Conservation (phyloP, 92 coral and sea anemone species). For the Epizoanthus fatuus region DNA sequence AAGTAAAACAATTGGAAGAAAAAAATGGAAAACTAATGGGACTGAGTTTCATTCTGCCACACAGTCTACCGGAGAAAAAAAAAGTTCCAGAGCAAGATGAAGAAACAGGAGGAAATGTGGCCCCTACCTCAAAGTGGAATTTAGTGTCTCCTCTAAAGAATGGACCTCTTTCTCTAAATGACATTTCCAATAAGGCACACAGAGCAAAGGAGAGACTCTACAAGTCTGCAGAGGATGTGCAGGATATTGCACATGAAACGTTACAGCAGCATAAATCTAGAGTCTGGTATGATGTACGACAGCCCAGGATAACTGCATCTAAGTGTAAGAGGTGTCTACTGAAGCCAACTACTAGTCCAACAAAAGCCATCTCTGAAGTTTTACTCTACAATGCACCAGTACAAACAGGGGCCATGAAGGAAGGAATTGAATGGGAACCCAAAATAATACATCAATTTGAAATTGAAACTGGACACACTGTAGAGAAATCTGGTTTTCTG, state of each 20-base stretch:
- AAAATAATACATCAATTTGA: slow-evolving; percentile 41
- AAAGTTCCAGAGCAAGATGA: too few relatives aligned
- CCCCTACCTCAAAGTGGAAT: too few relatives aligned
- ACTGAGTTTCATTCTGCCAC: not conserved
- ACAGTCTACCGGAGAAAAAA: too few relatives aligned
- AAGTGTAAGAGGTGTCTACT: not conserved
- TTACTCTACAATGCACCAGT: slow-evolving; percentile 31
- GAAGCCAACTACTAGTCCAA: slow-evolving; percentile 56
- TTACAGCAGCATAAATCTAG: not conserved
- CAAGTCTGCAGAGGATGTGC: not conserved
- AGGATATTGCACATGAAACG: not conserved
- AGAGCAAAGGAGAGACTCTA: slow-evolving; percentile 1
- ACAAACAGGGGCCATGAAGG: slow-evolving; percentile 63
- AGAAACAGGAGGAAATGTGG: too few relatives aligned
- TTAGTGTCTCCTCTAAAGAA: not conserved
- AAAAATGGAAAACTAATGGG: not conserved
- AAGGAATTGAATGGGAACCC: slow-evolving; percentile 65
- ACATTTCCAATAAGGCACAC: not conserved
- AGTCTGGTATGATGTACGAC: slow-evolving; percentile 6
- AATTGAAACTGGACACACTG: slow-evolving; percentile 58
- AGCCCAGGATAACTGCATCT: not conserved
- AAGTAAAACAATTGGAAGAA: not conserved
- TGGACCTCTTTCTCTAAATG: slow-evolving; percentile 3
- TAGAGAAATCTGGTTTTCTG: slow-evolving; percentile 50
- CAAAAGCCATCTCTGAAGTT: slow-evolving; percentile 62